These are phyloP conservation scores for Eptatretus atami DNA, from an alignment of 2,797 vertebrate genomes.

Conservation along the genomic window DNA sequence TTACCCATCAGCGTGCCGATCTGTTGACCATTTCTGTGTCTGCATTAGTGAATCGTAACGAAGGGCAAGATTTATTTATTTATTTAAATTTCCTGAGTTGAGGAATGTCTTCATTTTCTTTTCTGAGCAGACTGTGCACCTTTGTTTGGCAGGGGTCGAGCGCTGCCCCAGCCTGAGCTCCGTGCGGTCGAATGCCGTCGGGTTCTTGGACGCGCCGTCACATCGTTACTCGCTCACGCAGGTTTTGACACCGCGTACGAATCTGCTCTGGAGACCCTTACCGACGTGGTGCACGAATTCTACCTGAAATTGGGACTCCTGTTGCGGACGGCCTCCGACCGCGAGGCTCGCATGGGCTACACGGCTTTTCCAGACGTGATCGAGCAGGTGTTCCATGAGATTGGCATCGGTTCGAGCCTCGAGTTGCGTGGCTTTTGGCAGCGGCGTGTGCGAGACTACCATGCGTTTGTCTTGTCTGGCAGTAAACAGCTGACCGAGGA, in stretches of 20 bases:
- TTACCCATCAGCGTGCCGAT: too few relatives aligned
- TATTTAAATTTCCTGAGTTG: too few relatives aligned
- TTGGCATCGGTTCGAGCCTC: conserved; percentile 67
- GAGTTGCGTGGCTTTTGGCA: conserved; percentile 93
- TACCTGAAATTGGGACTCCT: conserved; percentile 54
- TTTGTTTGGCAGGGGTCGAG: conserved; percentile 35
- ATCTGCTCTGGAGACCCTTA: conserved; percentile 68
- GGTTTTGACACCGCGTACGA: conserved; percentile 77
- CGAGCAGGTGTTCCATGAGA: conserved; percentile 86
- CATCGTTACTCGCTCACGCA: conserved; percentile 60
- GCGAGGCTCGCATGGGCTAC: conserved; percentile 50
- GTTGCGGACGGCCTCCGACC: conserved; percentile 54
- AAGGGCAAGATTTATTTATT: too few relatives aligned
- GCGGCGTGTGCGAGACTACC: conserved; percentile 83
- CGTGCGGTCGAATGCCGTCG: conserved; percentile 70
- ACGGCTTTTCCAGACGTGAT: conserved; percentile 66
- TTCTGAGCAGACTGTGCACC: too few relatives aligned
- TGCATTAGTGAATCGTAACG: too few relatives aligned
- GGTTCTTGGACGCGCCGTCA: conserved; percentile 81
- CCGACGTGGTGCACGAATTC: conserved; percentile 61
- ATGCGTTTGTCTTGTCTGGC: conserved; percentile 82
- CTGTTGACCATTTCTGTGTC: too few relatives aligned
- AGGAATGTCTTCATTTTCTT: too few relatives aligned
- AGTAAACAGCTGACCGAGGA: conserved; percentile 81
- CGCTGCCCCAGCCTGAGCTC: conserved; percentile 71